These are phyloP conservation scores for Prosapia bicincta DNA, from an alignment of 2,888 invertebrate species.

Conservation along the genomic window DNA sequence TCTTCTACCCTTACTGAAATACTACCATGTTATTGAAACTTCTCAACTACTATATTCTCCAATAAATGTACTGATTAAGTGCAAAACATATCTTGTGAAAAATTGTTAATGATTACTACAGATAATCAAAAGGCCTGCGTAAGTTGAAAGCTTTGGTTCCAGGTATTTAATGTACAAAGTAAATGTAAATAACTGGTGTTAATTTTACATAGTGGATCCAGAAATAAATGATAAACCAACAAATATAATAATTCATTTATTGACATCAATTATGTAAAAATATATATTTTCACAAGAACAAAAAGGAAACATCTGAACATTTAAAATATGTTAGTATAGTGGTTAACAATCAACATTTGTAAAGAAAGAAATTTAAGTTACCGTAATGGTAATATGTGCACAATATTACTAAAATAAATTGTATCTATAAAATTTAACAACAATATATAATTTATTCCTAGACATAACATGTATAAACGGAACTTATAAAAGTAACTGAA, in stretches of 20 bases:
- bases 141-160: too few species aligned
- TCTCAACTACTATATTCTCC: too few species aligned
- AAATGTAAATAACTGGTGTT: too few species aligned
- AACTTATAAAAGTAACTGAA: not conserved
- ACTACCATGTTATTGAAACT: too few species aligned
- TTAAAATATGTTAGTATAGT: constrained; percentile 27
- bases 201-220: too few species aligned
- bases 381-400: constrained; percentile 19
- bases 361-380: constrained; percentile 18
- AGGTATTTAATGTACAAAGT: too few species aligned
- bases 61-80: too few species aligned
- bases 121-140: too few species aligned
- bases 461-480: not conserved
- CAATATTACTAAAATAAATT: constrained; percentile 17
- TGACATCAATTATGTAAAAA: constrained; percentile 28
- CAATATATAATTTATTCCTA: constrained; percentile 28
- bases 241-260: constrained; percentile 8
- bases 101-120: too few species aligned
- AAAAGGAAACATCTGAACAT: constrained; percentile 8
- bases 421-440: constrained; percentile 25
- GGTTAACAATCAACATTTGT: constrained; percentile 27
- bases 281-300: constrained; percentile 19
- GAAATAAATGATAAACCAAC: too few species aligned
- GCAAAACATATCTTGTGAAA: too few species aligned
- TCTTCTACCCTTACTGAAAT: too few species aligned